Evolutionary conservation across 2,888 invertebrate species (phyloP).

Genomic region (Philhelius pedissequus): DNA sequence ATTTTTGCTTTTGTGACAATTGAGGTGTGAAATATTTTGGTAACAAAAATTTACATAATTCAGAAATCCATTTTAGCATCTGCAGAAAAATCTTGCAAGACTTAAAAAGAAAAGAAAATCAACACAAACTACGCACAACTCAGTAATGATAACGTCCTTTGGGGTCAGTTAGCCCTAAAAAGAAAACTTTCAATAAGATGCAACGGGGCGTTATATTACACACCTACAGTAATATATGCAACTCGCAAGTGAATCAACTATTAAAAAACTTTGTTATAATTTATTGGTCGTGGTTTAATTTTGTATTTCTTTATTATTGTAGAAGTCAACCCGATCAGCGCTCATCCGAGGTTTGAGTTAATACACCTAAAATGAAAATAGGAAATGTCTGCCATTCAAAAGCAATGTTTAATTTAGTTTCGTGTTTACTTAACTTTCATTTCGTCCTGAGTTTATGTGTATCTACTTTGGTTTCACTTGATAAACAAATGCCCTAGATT

Average conservation of each 20-base stretch:
- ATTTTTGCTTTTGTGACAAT: conserved; percentile 27
- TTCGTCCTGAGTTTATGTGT: conserved; percentile 11
- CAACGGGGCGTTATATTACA: neutral
- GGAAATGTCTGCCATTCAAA: neutral
- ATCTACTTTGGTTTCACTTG: conserved; percentile 30
- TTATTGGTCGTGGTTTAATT: conserved; percentile 29
- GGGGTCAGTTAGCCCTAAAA: conserved; percentile 22
- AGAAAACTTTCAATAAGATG: neutral
- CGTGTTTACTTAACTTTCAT: conserved; percentile 41
- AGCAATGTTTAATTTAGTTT: conserved; percentile 45
- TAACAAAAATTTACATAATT: conserved; percentile 46
- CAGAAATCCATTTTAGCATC: neutral
- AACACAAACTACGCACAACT: conserved; percentile 35
- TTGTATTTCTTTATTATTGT: neutral
- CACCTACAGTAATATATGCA: neutral
- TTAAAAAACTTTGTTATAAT: conserved; percentile 34
- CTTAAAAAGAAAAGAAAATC: conserved; percentile 29
- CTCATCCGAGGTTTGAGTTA: conserved; percentile 9
- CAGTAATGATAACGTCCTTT: conserved; percentile 30
- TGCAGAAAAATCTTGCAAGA: conserved; percentile 18
- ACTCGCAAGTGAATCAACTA: conserved; percentile 1
- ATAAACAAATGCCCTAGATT: conserved; percentile 58
- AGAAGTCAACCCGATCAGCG: too few species aligned
- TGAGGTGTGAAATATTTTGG: conserved; percentile 49
- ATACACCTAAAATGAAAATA: conserved; percentile 25